A percentile compares a stretch with the other conserved stretches of the same genome.
Conservation (phyloP, 1,140 invertebrate species). For the Drosophila parvula region DNA sequence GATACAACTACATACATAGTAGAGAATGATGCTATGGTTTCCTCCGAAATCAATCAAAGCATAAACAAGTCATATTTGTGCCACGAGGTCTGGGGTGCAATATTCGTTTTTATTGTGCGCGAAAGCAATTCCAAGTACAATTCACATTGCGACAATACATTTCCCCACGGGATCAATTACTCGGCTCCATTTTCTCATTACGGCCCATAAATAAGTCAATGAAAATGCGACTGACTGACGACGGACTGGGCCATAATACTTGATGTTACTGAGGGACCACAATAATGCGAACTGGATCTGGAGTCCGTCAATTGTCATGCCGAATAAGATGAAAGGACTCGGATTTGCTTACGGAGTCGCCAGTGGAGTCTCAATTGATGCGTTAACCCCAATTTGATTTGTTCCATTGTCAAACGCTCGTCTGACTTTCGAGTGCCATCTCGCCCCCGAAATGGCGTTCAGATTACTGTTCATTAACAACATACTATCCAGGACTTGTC, state of each 20-base stretch:
- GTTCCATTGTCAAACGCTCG: slow-evolving; percentile 46
- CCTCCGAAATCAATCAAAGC: slow-evolving; percentile 3
- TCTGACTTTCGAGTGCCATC: slow-evolving; percentile 46
- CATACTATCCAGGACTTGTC: slow-evolving; percentile 47
- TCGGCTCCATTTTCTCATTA: slow-evolving; percentile 37
- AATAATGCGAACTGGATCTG: background rate
- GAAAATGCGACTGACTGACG: slow-evolving; percentile 5
- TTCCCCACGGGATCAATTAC: slow-evolving; percentile 34
- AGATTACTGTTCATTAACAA: slow-evolving; percentile 70
- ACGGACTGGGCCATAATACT: slow-evolving; percentile 38
- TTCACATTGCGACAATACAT: slow-evolving; percentile 23
- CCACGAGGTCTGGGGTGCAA: background rate
- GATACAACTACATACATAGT: background rate
- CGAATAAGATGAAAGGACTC: slow-evolving; percentile 44
- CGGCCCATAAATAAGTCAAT: slow-evolving; percentile 52
- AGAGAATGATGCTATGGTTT: background rate
- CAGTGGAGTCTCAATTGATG: slow-evolving; percentile 49
- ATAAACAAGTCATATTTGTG: background rate
- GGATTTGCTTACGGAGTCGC: slow-evolving; percentile 39
- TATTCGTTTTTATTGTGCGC: slow-evolving; percentile 21
- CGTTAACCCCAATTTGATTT: slow-evolving; percentile 66
- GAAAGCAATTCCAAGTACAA: slow-evolving; percentile 34
- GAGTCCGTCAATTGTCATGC: slow-evolving; percentile 31
- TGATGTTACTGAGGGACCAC: slow-evolving; percentile 14
- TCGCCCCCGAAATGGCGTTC: background rate